These are phyloP conservation scores for Echinops telfairi DNA, from an alignment of 2,113 vertebrate genomes.

Conservation along the genomic window DNA sequence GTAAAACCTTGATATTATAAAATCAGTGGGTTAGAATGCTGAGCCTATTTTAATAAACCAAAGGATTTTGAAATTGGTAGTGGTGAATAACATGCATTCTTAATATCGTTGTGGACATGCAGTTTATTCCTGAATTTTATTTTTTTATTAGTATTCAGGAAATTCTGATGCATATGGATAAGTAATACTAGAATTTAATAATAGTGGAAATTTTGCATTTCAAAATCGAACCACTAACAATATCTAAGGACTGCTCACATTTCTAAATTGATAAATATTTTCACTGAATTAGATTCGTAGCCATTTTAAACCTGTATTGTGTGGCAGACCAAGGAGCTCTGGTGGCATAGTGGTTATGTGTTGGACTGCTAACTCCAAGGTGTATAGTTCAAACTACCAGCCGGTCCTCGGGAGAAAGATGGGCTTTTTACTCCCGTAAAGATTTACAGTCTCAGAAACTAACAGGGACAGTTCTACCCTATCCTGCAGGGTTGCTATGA, in stretches of 20 bases:
- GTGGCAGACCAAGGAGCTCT: background rate
- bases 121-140: constrained; percentile 41
- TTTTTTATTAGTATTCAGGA: background rate
- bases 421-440: too few relatives aligned
- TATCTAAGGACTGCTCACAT: background rate
- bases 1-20: constrained; percentile 13
- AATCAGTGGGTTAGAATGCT: background rate
- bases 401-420: too few relatives aligned
- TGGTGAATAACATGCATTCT: background rate
- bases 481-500: too few relatives aligned
- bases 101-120: background rate
- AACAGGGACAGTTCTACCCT: too few relatives aligned
- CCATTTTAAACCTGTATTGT: constrained; percentile 15
- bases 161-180: constrained; percentile 2
- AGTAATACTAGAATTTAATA: constrained; percentile 40
- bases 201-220: constrained; percentile 24
- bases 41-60: constrained; percentile 23
- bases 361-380: too few relatives aligned
- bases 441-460: too few relatives aligned
- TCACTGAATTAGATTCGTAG: background rate
- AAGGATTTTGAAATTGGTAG: constrained; percentile 1
- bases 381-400: too few relatives aligned
- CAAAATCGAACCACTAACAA: background rate
- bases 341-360: too few relatives aligned
- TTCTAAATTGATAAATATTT: constrained; percentile 15